These are phyloP conservation scores for Festucalex cinctus DNA, from an alignment of 2,113 vertebrate species.

Conservation along the genomic window DNA sequence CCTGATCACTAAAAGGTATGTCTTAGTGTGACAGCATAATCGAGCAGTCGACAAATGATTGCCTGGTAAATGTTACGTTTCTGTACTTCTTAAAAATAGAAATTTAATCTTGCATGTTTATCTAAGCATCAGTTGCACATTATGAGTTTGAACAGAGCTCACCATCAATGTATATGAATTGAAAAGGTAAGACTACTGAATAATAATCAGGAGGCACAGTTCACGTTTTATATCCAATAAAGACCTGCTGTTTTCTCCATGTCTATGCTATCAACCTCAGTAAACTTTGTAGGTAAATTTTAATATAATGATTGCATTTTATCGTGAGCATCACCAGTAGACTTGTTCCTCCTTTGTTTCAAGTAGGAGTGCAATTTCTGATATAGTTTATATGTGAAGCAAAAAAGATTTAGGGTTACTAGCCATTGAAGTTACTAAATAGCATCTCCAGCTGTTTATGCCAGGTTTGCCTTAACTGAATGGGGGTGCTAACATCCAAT, in stretches of 20 bases:
- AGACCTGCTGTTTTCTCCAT: conserved; percentile 24
- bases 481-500: neutral
- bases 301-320: conserved; percentile 17
- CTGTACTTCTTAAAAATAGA: conserved; percentile 77
- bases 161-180: conserved; percentile 65
- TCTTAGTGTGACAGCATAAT: conserved; percentile 46
- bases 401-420: neutral
- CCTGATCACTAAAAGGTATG: conserved; percentile 44
- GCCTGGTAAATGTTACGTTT: conserved; percentile 68
- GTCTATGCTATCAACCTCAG: conserved; percentile 19
- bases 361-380: neutral
- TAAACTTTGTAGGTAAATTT: conserved; percentile 15
- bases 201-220: conserved; percentile 62
- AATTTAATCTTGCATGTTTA: conserved; percentile 81
- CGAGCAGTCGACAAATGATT: conserved; percentile 53
- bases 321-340: conserved; percentile 4
- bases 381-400: neutral
- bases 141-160: conserved; percentile 74
- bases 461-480: no score
- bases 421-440: neutral
- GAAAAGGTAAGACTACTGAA: conserved; percentile 53
- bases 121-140: conserved; percentile 73
- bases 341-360: neutral
- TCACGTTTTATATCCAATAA: conserved; percentile 56
- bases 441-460: no score